Base-by-base conservation (phyloP, 1,140 invertebrate genomes). In the Drosophila asahinai region DNA sequence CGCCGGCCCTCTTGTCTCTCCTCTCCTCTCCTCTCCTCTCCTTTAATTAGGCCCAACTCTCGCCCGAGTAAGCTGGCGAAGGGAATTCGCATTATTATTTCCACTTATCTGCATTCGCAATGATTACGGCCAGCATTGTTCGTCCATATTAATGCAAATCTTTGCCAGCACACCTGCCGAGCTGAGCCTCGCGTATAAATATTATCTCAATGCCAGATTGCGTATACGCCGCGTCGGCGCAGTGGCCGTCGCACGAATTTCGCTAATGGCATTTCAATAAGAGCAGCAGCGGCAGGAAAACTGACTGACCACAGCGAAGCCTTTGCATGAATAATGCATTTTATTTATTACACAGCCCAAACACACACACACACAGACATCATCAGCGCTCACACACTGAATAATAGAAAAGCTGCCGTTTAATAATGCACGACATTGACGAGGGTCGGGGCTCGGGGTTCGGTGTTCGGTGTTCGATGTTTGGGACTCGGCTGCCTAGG, bases 211-310 rank as follows among this genome's bases (percentile, higher is more conserved):
- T 77, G 72, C 58, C 73, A 87, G 67, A 83, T 89, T 81, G 74
- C 74, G 70, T 80, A 89, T 89, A 89, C 77, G 84, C 72, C 84
- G 72, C 80, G 77, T 87, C 36, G 61, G 73, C 49, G 43, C 55
- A 61, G 30, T 77, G 19, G 22, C 15, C 49, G 33, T 48, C 25
- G 17, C 55, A 22, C 42, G 43, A 74, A 81, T 74, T 51, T 52
- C 82, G 68, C 84, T 89, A 89, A 90, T 89, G 86, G 81, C 86
- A 90, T 89, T 90, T 89, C 81, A 89, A 89, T 84, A 74, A 61
- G 43, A 36, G 45, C 36, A 27, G n/a, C 49, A 48, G 49, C 62
- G 42, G 60, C 63, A 67, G 68, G 45, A 60, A 76, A 71, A 38
- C 63, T 71, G 45, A 55, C 78, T 72, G 87, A 84, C 83, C 83